These are phyloP conservation scores for Hydrotaea cyrtoneurina DNA, from an alignment of 2,888 invertebrate species.

Conservation along the genomic window DNA sequence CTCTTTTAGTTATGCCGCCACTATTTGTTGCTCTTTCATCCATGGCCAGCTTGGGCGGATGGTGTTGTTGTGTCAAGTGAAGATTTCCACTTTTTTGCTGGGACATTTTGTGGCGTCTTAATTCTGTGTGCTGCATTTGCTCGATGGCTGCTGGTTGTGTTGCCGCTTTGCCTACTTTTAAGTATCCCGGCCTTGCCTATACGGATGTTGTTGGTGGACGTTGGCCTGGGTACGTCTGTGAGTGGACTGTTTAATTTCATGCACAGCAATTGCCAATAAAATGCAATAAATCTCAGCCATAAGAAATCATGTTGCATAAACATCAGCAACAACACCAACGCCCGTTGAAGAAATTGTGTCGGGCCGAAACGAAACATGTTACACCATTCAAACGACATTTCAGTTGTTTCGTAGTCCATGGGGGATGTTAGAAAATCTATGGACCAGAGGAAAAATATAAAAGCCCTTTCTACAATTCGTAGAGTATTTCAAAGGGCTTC, in stretches of 20 bases:
- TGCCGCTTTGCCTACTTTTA: neutral
- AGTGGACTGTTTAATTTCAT: constrained; percentile 49
- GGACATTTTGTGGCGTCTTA: neutral
- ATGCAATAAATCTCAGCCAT: constrained; percentile 54
- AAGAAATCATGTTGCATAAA: constrained; percentile 43
- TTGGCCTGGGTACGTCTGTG: neutral
- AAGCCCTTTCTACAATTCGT: too few relatives aligned
- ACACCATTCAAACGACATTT: too few relatives aligned
- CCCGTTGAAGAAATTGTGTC: neutral
- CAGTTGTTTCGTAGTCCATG: too few relatives aligned
- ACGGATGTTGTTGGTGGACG: neutral
- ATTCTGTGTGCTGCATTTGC: neutral
- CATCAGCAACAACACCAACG: neutral
- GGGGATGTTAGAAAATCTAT: too few relatives aligned
- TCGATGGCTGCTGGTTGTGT: neutral
- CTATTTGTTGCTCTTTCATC: too few relatives aligned
- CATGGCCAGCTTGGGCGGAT: too few relatives aligned
- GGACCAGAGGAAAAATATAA: too few relatives aligned
- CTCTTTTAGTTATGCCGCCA: too few relatives aligned
- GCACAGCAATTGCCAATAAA: constrained; percentile 66
- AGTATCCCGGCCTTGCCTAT: neutral
- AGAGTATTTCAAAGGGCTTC: too few relatives aligned
- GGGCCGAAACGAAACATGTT: neutral
- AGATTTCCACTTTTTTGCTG: too few relatives aligned
- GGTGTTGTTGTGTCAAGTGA: too few relatives aligned